A percentile compares a stretch with the other conserved stretches of the same genome.
Evolutionary conservation across 2,113 vertebrate species (phyloP).

Genomic region (Rhinopithecus roxellana): DNA sequence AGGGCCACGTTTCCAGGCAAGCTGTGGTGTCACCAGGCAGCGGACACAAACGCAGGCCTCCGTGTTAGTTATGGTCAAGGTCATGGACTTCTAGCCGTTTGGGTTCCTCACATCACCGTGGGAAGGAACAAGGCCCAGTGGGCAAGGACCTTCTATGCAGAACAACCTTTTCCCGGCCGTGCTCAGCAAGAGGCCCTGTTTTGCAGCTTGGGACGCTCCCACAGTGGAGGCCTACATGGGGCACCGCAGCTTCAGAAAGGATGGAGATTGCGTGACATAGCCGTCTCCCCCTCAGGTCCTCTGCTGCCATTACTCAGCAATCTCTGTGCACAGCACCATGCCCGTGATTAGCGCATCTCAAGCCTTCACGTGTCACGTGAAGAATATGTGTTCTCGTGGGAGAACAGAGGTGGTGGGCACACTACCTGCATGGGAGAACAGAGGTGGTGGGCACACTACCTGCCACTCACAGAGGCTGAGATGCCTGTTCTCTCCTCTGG

Average conservation of each 20-base stretch:
- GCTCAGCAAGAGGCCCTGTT: neutral
- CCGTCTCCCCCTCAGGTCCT: fast-evolving
- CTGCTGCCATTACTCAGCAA: fast-evolving
- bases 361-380: neutral
- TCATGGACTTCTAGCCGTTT: neutral
- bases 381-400: too few relatives aligned
- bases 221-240: neutral
- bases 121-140: neutral
- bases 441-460: fast-evolving
- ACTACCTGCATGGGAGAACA: too few relatives aligned
- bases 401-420: too few relatives aligned
- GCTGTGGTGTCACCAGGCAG: neutral
- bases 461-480: fast-evolving
- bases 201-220: neutral
- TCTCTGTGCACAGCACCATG: too few relatives aligned
- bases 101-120: neutral
- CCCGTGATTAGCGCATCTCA: neutral
- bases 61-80: neutral
- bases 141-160: neutral
- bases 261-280: neutral
- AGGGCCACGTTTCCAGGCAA: neutral
- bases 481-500: too few relatives aligned
- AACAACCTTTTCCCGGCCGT: too few relatives aligned
- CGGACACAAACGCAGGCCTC: neutral
- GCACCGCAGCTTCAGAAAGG: fast-evolving